Base-by-base conservation (phyloP, 2,797 vertebrate genomes). In the Oreochromis grahami region DNA sequence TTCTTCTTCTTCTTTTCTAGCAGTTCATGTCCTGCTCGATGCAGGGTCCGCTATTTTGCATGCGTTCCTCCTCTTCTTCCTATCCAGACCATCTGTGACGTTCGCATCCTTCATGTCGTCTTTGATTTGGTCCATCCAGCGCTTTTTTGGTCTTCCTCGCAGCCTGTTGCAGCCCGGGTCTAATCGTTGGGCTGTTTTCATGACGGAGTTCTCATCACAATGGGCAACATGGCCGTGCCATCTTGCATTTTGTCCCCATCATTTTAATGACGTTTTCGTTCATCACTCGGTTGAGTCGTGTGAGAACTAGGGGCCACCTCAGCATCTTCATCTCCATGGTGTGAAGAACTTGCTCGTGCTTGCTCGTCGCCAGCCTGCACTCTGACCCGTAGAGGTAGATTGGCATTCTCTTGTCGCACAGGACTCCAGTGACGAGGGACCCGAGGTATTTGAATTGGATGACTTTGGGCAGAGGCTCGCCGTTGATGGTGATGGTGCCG, bases 101-200 rank as follows among this genome's bases (percentile, higher is more conserved):
- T 58, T 58, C 1, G 8, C 55, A 58, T 8, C 15, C 15, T 58
- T 1, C 29, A 19, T 32, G 1, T 58, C 17, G 29, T 6, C 15
- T 19, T 32, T 58, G 29, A 58, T 58, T 58, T 1, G 0, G 1
- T 58, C 0, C 26, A 19, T 5, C 29, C 2, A 2, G 26, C 1
- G 2, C 55, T 17, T 58, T 56, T 29, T 58, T 58, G 0, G 55
- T 15, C 55, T 32, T 58, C 8, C 29, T 32, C 5, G 0, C 1
- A 0, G 29, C 0, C 15, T 10, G 8, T 58, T 19, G 0, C 55
- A 1, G 1, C 55, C 2, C 5, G 0, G 10, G 32, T 10, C 55
- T 58, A 58, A 3, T 0, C 1, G 0, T 32, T 19, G 15, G 55
- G 55, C 8, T 58, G 29, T 32, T 32, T 32, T 32, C 29, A 32